These are phyloP conservation scores for Dyspetes luteomarginatus DNA, from an alignment of 2,888 invertebrate species.

Conservation along the genomic window DNA sequence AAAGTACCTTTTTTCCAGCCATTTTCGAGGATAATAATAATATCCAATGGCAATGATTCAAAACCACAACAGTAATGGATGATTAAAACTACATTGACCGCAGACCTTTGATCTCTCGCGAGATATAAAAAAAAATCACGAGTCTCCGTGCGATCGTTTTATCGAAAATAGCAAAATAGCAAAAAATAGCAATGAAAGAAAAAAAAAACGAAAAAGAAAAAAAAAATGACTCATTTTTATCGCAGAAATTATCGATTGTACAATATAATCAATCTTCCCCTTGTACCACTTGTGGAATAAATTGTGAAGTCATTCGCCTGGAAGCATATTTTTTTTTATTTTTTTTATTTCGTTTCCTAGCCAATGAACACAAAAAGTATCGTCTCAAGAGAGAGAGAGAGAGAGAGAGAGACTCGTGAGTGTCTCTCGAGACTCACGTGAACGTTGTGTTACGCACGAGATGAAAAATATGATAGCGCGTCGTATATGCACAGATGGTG, in stretches of 20 bases:
- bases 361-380: background rate
- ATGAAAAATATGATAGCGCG: background rate
- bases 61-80: too few relatives aligned
- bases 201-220: background rate
- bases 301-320: background rate
- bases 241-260: background rate
- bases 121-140: too few relatives aligned
- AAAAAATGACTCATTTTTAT: background rate
- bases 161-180: too few relatives aligned
- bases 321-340: background rate
- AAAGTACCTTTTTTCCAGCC: background rate
- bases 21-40: background rate
- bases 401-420: too few relatives aligned
- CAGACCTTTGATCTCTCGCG: too few relatives aligned
- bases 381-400: background rate
- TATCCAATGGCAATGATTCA: background rate
- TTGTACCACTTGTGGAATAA: background rate
- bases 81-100: too few relatives aligned
- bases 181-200: too few relatives aligned
- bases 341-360: background rate
- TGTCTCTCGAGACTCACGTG: background rate
- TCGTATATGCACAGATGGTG: background rate
- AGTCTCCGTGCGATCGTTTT: background rate
- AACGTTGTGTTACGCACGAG: background rate
- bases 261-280: background rate